Conservation (phyloP, 2,888 invertebrate genomes). For the Tiphia femorata region DNA sequence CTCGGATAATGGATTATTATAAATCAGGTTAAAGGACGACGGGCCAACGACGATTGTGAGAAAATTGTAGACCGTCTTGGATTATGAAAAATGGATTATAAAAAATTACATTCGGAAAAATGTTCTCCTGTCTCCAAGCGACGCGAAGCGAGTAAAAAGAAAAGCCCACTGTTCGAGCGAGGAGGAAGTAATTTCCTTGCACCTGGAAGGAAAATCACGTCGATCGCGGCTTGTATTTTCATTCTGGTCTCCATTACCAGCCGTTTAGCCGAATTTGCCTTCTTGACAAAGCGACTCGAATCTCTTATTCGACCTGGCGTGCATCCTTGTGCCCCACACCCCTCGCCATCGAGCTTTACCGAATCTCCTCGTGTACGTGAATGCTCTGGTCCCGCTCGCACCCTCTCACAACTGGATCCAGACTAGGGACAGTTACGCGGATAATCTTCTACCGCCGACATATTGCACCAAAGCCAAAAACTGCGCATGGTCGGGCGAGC, state of each 20-base stretch:
- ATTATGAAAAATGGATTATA: too few species aligned
- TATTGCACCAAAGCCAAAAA: constrained; percentile 64
- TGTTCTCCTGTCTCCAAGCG: too few species aligned
- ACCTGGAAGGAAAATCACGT: not conserved
- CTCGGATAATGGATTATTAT: too few species aligned
- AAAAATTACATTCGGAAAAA: too few species aligned
- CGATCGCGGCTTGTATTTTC: constrained; percentile 59
- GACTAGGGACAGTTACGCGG: constrained; percentile 60
- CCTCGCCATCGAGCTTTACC: not conserved
- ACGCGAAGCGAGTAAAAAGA: too few species aligned
- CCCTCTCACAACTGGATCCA: constrained; percentile 32
- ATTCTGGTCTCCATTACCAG: constrained; percentile 63
- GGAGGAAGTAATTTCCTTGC: too few species aligned
- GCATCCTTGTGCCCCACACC: not conserved
- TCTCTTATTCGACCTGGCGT: constrained; percentile 42
- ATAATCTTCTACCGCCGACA: constrained; percentile 61
- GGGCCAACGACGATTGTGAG: too few species aligned
- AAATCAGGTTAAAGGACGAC: too few species aligned
- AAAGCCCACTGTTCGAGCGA: too few species aligned
- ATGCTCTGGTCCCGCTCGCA: constrained; percentile 1
- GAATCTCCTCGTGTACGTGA: not conserved
- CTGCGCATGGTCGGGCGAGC: constrained; percentile 51
- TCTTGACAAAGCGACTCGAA: constrained; percentile 67
- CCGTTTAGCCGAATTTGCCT: constrained; percentile 66
- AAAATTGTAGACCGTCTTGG: too few species aligned